These are phyloP conservation scores for Malurus melanocephalus DNA, from an alignment of 2,113 vertebrate genomes.

Conservation along the genomic window DNA sequence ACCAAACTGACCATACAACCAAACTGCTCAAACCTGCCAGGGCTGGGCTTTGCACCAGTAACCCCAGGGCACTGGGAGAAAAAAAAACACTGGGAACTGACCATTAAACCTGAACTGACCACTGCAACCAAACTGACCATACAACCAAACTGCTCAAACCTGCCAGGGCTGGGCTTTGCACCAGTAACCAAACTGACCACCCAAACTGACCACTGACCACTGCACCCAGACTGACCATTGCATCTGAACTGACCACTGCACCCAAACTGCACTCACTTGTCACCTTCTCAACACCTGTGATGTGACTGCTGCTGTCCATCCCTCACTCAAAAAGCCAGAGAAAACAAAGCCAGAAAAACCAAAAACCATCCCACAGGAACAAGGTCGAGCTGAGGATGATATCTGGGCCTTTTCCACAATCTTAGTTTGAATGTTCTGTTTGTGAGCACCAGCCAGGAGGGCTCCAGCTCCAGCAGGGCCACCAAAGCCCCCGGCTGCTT, in stretches of 20 bases:
- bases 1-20: too few relatives aligned
- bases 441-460: neutral
- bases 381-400: neutral
- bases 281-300: neutral
- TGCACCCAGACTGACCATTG: neutral
- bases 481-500: rapidly evolving
- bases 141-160: too few relatives aligned
- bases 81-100: neutral
- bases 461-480: neutral
- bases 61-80: neutral
- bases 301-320: neutral
- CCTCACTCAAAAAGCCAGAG: rapidly evolving
- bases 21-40: neutral
- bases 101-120: too few relatives aligned
- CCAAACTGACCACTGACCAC: too few relatives aligned
- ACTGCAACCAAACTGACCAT: too few relatives aligned
- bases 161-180: too few relatives aligned
- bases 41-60: neutral
- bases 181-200: too few relatives aligned
- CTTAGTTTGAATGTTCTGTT: neutral
- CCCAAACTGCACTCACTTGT: too few relatives aligned
- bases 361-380: neutral
- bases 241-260: too few relatives aligned
- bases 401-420: rapidly evolving
- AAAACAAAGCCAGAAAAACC: neutral